Evolutionary conservation across 2,113 vertebrate species (phyloP).

Genomic region (Coptodon rendalli): DNA sequence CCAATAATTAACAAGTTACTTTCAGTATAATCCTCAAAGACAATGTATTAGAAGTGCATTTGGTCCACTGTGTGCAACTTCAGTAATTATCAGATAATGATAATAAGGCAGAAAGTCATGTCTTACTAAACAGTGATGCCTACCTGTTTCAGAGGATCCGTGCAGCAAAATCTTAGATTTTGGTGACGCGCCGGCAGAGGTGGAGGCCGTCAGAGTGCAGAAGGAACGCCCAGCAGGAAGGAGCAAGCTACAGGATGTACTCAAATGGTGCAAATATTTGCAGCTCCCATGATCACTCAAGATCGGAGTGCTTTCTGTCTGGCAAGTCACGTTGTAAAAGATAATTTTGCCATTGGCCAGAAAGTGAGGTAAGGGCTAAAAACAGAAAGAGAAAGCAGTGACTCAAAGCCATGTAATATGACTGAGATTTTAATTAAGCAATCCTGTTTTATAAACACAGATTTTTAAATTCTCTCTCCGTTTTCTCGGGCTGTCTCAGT

Average conservation of each 20-base stretch:
- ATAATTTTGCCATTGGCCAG: slow-evolving; percentile 45
- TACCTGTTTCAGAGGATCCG: slow-evolving; percentile 19
- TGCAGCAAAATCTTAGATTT: slow-evolving; percentile 27
- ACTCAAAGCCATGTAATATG: not conserved
- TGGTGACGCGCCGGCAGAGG: slow-evolving; percentile 55
- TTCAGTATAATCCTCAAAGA: not conserved
- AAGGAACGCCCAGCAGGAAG: slow-evolving; percentile 27
- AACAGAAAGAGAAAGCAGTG: not conserved
- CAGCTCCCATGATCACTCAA: slow-evolving; percentile 18
- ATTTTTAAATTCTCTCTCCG: not conserved
- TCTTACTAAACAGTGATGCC: not conserved
- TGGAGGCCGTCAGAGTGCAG: slow-evolving; percentile 50
- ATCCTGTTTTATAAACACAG: not conserved
- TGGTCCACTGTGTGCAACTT: not conserved
- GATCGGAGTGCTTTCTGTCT: not conserved
- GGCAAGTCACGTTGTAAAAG: slow-evolving; percentile 45
- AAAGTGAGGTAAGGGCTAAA: slow-evolving; percentile 40
- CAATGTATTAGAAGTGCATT: not conserved
- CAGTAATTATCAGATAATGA: not conserved
- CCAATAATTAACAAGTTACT: not conserved
- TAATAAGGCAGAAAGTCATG: not conserved
- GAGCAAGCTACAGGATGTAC: slow-evolving; percentile 30
- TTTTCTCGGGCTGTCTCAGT: not conserved
- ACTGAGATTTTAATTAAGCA: not conserved
- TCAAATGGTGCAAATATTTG: not conserved